Percentiles rank a stretch among this genome's conserved stretches.
These are phyloP conservation scores for Psephotus haematonotus DNA, from an alignment of 2,113 vertebrate genomes.

Conservation along the genomic window DNA sequence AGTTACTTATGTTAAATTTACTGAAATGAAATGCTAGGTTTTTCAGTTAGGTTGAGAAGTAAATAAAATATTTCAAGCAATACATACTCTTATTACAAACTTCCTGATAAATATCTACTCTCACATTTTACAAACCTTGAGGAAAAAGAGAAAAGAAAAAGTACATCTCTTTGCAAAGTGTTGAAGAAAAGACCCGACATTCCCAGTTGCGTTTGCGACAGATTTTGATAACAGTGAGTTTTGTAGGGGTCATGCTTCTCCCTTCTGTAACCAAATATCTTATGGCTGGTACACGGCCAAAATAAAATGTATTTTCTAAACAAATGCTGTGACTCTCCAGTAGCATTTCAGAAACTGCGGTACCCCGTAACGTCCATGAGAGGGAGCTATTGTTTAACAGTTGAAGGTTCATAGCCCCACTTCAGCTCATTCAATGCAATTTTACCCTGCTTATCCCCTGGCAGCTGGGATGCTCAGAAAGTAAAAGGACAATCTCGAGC, in stretches of 20 bases:
- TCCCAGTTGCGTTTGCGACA: not conserved
- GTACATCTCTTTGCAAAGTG: not conserved
- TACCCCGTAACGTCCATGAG: constrained; percentile 59
- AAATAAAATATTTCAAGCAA: not conserved
- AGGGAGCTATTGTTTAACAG: constrained; percentile 79
- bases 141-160: not conserved
- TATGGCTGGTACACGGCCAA: rapidly evolving
- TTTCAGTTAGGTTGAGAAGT: not conserved
- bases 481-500: constrained; percentile 37
- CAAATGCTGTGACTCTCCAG: not conserved
- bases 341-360: not conserved
- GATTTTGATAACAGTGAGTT: not conserved
- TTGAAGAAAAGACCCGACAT: not conserved
- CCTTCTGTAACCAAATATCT: not conserved
- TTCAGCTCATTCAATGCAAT: not conserved
- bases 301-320: not conserved
- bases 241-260: not conserved
- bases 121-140: not conserved
- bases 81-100: not conserved
- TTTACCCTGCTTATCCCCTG: constrained; percentile 40
- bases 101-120: not conserved
- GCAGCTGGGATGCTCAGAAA: constrained; percentile 61
- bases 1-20: not conserved
- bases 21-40: not conserved
- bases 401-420: constrained; percentile 14